Evolutionary conservation across 2,888 invertebrate genomes (phyloP).

Genomic region (Scaptomyza polygonia): DNA sequence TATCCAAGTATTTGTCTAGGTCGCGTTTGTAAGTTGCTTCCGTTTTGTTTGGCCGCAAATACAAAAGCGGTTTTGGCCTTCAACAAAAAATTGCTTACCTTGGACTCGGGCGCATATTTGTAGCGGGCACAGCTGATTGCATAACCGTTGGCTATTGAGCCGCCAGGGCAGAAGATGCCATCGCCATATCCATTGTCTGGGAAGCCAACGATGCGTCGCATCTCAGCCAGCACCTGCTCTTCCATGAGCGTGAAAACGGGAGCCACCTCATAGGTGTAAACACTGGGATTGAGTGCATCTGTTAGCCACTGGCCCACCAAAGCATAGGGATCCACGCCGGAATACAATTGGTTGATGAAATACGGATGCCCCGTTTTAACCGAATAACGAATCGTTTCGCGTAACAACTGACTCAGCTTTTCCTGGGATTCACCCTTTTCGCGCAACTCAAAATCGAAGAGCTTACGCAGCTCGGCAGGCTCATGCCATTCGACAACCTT

Average conservation of each 20-base stretch:
- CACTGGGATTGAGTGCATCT: conserved; percentile 93
- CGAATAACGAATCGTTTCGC: conserved; percentile 91
- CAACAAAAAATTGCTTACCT: conserved; percentile 86
- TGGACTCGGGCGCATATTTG: conserved; percentile 89
- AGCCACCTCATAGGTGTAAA: conserved; percentile 95
- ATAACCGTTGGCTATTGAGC: conserved; percentile 95
- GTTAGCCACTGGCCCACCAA: conserved; percentile 93
- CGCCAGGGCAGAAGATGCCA: conserved; percentile 95
- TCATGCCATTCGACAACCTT: conserved; percentile 93
- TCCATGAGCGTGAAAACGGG: conserved; percentile 95
- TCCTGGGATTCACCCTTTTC: conserved; percentile 88
- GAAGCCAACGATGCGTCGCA: conserved; percentile 92
- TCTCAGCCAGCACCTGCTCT: conserved; percentile 90
- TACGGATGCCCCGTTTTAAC: conserved; percentile 96
- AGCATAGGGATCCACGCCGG: conserved; percentile 93
- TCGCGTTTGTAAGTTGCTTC: conserved; percentile 40
- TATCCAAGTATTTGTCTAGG: conserved; percentile 31
- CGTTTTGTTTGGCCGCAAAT: conserved; percentile 43
- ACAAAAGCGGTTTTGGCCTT: conserved; percentile 46
- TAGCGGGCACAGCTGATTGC: conserved; percentile 94
- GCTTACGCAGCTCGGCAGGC: conserved; percentile 89
- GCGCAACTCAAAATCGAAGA: conserved; percentile 88
- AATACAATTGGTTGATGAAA: conserved; percentile 95
- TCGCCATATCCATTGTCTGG: conserved; percentile 90
- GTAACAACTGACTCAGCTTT: conserved; percentile 88